These are phyloP conservation scores for Clamator glandarius DNA, from an alignment of 2,797 vertebrate genomes.

Conservation along the genomic window DNA sequence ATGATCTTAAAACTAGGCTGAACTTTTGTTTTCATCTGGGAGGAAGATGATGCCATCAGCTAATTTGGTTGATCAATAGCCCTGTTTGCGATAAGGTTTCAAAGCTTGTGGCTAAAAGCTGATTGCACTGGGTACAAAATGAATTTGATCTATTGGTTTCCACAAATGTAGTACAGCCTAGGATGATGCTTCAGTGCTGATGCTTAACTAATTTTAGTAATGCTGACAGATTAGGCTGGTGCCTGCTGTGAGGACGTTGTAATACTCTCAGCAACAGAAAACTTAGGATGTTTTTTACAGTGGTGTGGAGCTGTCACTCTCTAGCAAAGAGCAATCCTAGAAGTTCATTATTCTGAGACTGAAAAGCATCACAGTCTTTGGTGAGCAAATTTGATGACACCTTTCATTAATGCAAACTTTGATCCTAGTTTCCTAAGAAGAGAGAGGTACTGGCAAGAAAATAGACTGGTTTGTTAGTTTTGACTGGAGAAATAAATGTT, in stretches of 20 bases:
- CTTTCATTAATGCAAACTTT: not conserved
- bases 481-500: not conserved
- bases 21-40: constrained; percentile 35
- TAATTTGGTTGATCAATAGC: constrained; percentile 67
- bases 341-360: not conserved
- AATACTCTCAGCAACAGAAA: not conserved
- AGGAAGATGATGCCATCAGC: constrained; percentile 61
- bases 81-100: constrained; percentile 60
- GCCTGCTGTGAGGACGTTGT: constrained; percentile 41
- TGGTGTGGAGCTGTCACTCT: constrained; percentile 1
- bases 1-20: constrained; percentile 59
- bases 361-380: not conserved
- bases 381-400: not conserved
- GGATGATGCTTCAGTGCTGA: constrained; percentile 53
- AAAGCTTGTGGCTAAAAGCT: constrained; percentile 64
- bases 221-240: constrained; percentile 41
- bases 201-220: constrained; percentile 54
- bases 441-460: not conserved
- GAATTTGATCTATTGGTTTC: constrained; percentile 69
- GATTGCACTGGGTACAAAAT: constrained; percentile 58
- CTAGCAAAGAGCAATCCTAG: not conserved
- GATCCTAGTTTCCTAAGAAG: not conserved
- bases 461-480: not conserved
- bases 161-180: constrained; percentile 31
- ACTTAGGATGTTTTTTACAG: not conserved